These are phyloP conservation scores for Acropternis orthonyx DNA, from an alignment of 2,797 vertebrate genomes.

Conservation along the genomic window DNA sequence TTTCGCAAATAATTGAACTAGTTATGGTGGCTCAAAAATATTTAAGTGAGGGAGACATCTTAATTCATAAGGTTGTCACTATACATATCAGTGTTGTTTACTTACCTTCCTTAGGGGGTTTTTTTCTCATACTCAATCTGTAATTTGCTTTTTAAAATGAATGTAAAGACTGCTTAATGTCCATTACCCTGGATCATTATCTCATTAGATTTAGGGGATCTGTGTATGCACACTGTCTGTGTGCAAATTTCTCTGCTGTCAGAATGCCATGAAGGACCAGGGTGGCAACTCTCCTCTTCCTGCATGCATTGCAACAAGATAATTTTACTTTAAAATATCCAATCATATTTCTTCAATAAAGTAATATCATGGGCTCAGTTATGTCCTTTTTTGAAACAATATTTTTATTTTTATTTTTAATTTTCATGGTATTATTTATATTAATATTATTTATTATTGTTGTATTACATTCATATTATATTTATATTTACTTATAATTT, in stretches of 20 bases:
- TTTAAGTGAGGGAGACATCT: background rate
- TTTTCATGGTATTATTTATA: background rate
- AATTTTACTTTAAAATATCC: background rate
- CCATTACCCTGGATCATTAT: rapidly evolving
- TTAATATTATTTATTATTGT: background rate
- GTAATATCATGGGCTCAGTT: background rate
- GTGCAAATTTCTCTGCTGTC: background rate
- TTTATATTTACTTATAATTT: background rate
- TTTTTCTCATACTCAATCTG: background rate
- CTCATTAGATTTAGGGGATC: background rate
- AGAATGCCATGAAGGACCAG: background rate
- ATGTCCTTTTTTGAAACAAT: background rate
- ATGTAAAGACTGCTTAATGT: background rate
- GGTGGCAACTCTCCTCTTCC: background rate
- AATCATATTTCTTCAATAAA: background rate
- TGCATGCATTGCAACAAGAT: background rate
- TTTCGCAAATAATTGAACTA: background rate
- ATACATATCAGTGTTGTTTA: background rate
- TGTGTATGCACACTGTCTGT: background rate
- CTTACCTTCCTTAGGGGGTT: background rate
- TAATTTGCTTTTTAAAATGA: background rate
- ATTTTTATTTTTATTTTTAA: background rate
- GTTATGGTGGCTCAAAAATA: background rate
- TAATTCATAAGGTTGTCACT: background rate
- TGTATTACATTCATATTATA: background rate